These are phyloP conservation scores for Bombylius discolor DNA, from an alignment of 2,888 invertebrate species.

Conservation along the genomic window DNA sequence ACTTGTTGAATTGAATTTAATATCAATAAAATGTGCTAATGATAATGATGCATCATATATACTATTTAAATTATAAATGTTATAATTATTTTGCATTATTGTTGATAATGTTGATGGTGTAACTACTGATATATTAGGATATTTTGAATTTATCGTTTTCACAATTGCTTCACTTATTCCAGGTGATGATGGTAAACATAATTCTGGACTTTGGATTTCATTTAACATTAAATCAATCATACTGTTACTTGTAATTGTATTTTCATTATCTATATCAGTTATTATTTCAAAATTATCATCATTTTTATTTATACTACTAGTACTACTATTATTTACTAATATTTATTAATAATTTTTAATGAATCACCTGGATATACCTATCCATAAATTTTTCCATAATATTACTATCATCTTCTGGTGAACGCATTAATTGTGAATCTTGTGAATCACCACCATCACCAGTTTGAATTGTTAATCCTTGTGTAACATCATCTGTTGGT, in stretches of 20 bases:
- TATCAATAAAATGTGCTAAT: background rate
- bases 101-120: background rate
- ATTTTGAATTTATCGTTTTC: background rate
- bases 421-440: conserved; percentile 34
- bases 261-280: background rate
- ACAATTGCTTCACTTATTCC: background rate
- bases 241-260: conserved; percentile 1
- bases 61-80: too few relatives aligned
- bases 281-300: background rate
- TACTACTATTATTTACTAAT: conserved; percentile 28
- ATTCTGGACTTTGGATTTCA: conserved; percentile 6
- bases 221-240: conserved; percentile 17
- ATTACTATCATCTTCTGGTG: conserved; percentile 35
- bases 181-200: background rate
- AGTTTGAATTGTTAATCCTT: too few relatives aligned
- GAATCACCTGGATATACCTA: conserved; percentile 35
- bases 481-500: too few relatives aligned
- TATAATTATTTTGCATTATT: too few relatives aligned
- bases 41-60: too few relatives aligned
- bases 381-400: conserved; percentile 38
- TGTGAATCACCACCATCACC: too few relatives aligned
- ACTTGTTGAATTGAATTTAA: background rate
- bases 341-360: conserved; percentile 30
- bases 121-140: background rate
- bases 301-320: background rate